phyloP scores from a whole-genome alignment of 2,113 vertebrate species.

The Amphilophus citrinellus region DNA sequence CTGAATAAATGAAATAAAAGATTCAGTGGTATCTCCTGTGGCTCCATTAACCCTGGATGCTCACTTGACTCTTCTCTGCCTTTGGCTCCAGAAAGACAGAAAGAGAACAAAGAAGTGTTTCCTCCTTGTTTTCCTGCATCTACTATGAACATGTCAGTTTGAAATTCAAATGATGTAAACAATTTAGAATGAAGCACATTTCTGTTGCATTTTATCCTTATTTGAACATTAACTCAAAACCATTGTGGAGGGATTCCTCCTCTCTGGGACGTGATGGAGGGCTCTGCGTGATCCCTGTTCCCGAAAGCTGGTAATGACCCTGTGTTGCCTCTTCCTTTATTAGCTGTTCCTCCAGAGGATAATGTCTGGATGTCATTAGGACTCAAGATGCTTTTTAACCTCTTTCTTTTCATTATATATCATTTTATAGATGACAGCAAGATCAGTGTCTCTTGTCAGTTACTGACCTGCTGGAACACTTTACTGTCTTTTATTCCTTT shows the following conservation, averaged over 20 bases:
- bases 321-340: not conserved
- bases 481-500: not conserved
- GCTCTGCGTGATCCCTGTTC: not conserved
- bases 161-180: constrained; percentile 18
- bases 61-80: constrained; percentile 14
- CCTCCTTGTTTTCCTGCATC: not conserved
- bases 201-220: not conserved
- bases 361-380: not conserved
- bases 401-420: not conserved
- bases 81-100: constrained; percentile 19
- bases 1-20: not conserved
- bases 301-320: constrained; percentile 1
- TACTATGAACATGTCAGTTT: not conserved
- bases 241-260: not conserved
- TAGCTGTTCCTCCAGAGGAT: not conserved
- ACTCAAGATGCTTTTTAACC: not conserved
- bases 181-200: not conserved
- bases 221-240: constrained; percentile 3
- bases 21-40: not conserved
- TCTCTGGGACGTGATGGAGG: not conserved
- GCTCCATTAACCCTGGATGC: constrained; percentile 44
- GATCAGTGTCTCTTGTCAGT: not conserved
- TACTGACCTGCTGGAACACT: not conserved
- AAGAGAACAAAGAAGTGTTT: constrained; percentile 55
- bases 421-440: not conserved